Base-by-base conservation (phyloP, 2,888 invertebrate genomes). In the Dynastes grantii region DNA sequence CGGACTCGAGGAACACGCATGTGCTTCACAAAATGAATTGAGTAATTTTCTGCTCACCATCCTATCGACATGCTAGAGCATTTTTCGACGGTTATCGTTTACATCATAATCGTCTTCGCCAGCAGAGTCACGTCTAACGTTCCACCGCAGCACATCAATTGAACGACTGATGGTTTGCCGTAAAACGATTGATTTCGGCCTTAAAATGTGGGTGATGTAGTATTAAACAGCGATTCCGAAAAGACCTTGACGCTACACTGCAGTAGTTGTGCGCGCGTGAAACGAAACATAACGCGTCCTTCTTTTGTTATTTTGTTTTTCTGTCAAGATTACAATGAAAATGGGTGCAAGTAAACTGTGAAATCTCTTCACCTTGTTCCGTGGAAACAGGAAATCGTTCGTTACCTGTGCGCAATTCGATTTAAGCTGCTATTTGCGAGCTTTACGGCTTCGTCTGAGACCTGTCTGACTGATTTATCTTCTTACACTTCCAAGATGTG, bases 11-110 rank as follows among this genome's bases (percentile, higher is more conserved):
- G 68, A 78, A 65, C 65, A 79, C 79, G 79, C 79, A 79, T 79
- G 79, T 79, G 79, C 79, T 70, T 63, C 75, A 78, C 73, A 73
- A 79, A 79, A 76, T 76, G 79, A 79, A 79, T 79, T 79, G 79
- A 76, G 76, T 79, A 79, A 79, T 79, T 78, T 76, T 63, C 76
- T 76, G 79, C 68, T 79, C 79, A 61, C 73, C 73, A 75, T 75
- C 45, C 61, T 75, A 75, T 75, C 73, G 73, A 75, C 73, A 75
- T 75, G 73, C 61, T 75, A 75, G 61, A 61, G 68, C 29, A 75
- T 75, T 75, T 61, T 75, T 75, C 61, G 73, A 29, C 45, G 61
- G 45, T 75, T 75, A 75, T 63, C 61, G 73, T 73, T 61, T 45
- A 73, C 22, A 27, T 51, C 68, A 29, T 51, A 29, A 37, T 58